Base-by-base conservation (phyloP, 2,888 invertebrate species). In the Timema cristinae region DNA sequence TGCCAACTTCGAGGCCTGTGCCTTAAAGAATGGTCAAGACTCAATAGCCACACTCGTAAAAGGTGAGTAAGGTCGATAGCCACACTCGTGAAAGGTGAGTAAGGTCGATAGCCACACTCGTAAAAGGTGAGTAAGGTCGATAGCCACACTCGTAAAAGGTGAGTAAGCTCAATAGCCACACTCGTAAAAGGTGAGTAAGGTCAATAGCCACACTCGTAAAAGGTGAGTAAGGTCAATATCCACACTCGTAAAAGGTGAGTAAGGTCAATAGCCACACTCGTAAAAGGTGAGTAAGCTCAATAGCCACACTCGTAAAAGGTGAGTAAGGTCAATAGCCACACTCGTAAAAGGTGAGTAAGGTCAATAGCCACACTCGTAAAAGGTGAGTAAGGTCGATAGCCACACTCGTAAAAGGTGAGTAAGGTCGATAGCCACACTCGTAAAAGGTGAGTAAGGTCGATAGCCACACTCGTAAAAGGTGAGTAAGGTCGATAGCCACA, bases 41-140 rank as follows among this genome's bases (percentile, higher is more conserved):
- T 32, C 61, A 6, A 61, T 61, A 61, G 16, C 61, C 6, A 61
- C 61, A 5, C 61, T 61, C 32, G 9, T 61, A 11, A 61, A 61
- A 15, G 61, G 61, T 61, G 15, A 61, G 61, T 61, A 6, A 56
- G n/a, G n/a, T 32, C 61, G 13, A 61, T 61, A 61, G 16, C 61
- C 6, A 61, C 61, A 5, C 61, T 61, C 32, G 9, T 61, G 47
- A 61, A 61, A 15, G 61, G n/a, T n/a, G n/a, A n/a, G n/a, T n/a
- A n/a, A n/a, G n/a, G n/a, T 32, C 61, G 13, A 61, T 61, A 61
- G 16, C 61, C 6, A 61, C 61, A 5, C 61, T 61, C 32, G 9
- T 61, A 11, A 61, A 61, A 15, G 61, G n/a, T n/a, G n/a, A n/a
- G n/a, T n/a, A n/a, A n/a, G n/a, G n/a, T 32, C 61, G 13, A 61